These are phyloP conservation scores for Didymodactylos carnosus DNA, from an alignment of 2,888 invertebrate species.

Conservation along the genomic window DNA sequence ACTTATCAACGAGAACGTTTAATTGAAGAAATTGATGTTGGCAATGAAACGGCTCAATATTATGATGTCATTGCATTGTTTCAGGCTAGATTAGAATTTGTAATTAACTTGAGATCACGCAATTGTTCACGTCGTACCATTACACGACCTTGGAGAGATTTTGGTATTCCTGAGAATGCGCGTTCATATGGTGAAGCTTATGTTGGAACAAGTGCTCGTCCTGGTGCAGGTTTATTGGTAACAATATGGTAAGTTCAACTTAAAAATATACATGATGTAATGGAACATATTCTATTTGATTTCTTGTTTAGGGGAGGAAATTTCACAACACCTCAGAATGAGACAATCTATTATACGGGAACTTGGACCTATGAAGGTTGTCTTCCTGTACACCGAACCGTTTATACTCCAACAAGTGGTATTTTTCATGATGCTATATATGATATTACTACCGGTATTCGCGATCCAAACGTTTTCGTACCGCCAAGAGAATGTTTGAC, in stretches of 20 bases:
- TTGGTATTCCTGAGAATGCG: conserved; percentile 5
- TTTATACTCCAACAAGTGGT: neutral
- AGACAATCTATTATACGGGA: conserved; percentile 3
- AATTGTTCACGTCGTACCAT: conserved; percentile 3
- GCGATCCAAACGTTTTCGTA: conserved; percentile 14
- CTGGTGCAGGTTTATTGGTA: neutral
- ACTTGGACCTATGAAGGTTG: conserved; percentile 13
- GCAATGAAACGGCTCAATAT: neutral
- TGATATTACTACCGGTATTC: conserved; percentile 8
- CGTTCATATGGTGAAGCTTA: conserved; percentile 10
- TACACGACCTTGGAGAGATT: conserved; percentile 12
- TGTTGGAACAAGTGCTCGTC: conserved; percentile 4
- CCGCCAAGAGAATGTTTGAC: neutral
- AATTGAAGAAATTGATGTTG: neutral
- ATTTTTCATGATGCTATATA: neutral
- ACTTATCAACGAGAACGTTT: conserved; percentile 10
- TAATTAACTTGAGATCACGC: conserved; percentile 1
- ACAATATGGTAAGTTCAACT: neutral
- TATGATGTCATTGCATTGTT: conserved; percentile 2
- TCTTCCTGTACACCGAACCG: conserved; percentile 1
- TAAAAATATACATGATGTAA: neutral
- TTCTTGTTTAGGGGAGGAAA: neutral
- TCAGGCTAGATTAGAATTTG: conserved; percentile 2
- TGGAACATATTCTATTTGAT: neutral
- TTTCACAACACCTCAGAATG: neutral